These are phyloP conservation scores for Aleiodes leptofemur DNA, from an alignment of 2,888 invertebrate species.

Conservation along the genomic window DNA sequence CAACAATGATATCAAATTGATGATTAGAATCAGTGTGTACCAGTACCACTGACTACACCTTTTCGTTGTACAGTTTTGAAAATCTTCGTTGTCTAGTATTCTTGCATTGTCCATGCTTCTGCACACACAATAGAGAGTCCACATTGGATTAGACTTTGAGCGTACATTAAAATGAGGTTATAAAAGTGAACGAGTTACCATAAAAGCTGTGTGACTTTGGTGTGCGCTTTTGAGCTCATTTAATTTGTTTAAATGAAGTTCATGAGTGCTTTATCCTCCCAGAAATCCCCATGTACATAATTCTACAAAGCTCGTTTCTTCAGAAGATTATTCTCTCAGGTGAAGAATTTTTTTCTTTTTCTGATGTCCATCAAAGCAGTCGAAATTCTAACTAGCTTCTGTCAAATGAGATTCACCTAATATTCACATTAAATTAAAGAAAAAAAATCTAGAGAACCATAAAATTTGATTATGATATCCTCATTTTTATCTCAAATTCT, in stretches of 20 bases:
- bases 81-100: conserved; percentile 20
- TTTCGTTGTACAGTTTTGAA: not conserved
- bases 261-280: conserved; percentile 36
- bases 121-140: conserved; percentile 17
- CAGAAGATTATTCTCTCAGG: not conserved
- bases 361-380: not conserved
- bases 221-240: conserved; percentile 31
- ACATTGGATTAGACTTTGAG: conserved; percentile 1
- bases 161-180: conserved; percentile 29
- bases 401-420: no score
- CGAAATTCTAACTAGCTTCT: no score
- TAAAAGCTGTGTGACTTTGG: conserved; percentile 32
- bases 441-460: no score
- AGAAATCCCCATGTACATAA: conserved; percentile 7
- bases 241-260: conserved; percentile 47
- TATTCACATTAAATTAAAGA: no score
- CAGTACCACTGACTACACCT: not conserved
- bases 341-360: not conserved
- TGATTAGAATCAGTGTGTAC: conserved; percentile 23
- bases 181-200: conserved; percentile 44
- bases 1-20: conserved; percentile 29
- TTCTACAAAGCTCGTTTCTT: conserved; percentile 5
- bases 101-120: conserved; percentile 16
- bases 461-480: not conserved
- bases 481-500: not conserved